A percentile compares a stretch with the other conserved stretches of the same genome.
Conservation (phyloP, 2,113 vertebrate genomes). For the Gnathonemus longibarbis region DNA sequence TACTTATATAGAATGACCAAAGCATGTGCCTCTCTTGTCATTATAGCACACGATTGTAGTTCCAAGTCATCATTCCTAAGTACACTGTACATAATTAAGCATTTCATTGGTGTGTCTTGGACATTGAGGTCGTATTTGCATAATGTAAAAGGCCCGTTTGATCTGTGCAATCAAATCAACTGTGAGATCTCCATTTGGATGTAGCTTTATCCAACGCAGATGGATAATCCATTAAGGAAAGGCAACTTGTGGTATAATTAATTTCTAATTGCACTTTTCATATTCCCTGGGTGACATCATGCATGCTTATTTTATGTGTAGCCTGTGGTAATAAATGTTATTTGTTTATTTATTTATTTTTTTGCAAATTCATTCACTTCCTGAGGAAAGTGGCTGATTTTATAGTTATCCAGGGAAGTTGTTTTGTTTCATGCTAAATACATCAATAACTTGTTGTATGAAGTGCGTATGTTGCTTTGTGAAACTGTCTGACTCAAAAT, state of each 20-base stretch:
- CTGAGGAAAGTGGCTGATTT: background rate
- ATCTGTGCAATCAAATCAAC: background rate
- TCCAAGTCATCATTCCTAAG: background rate
- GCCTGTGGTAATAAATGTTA: background rate
- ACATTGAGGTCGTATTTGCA: background rate
- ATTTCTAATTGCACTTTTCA: slow-evolving; percentile 18
- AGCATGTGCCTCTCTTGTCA: background rate
- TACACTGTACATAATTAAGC: background rate
- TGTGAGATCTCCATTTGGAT: background rate
- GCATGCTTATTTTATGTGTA: slow-evolving; percentile 6
- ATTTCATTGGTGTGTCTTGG: background rate
- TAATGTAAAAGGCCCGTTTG: background rate
- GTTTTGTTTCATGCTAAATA: slow-evolving; percentile 8
- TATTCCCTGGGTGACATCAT: slow-evolving; percentile 1
- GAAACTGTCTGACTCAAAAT: background rate
- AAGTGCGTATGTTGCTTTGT: background rate
- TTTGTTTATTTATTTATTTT: background rate
- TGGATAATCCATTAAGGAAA: background rate
- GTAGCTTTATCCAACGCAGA: background rate
- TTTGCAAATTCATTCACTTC: background rate
- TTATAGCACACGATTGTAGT: background rate
- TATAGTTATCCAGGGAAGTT: background rate
- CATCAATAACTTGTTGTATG: background rate
- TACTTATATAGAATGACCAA: background rate
- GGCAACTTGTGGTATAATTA: slow-evolving; percentile 14